A percentile compares a stretch with the other conserved stretches of the same genome.
Evolutionary conservation across 2,888 invertebrate genomes (phyloP).

Genomic region (Philonicus albiceps): DNA sequence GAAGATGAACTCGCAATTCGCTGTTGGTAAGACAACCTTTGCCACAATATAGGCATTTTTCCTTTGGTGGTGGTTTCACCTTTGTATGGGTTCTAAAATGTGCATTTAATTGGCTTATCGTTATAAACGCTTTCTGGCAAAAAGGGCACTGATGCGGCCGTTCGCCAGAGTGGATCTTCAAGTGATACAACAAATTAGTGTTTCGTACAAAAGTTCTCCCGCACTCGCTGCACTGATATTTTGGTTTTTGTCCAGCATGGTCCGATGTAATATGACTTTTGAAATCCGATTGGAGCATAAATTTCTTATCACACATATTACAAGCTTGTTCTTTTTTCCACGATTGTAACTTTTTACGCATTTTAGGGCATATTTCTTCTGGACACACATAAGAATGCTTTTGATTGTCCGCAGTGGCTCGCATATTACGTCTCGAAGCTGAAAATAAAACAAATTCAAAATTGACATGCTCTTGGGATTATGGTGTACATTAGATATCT

Average conservation of each 20-base stretch:
- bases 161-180: conserved; percentile 35
- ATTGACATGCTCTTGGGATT: background rate
- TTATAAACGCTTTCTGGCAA: conserved; percentile 40
- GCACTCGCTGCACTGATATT: conserved; percentile 43
- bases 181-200: conserved; percentile 39
- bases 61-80: conserved; percentile 27
- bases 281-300: conserved; percentile 14
- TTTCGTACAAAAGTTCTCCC: conserved; percentile 38
- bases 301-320: conserved; percentile 36
- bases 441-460: too few relatives aligned
- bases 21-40: conserved; percentile 38
- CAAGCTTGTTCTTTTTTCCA: conserved; percentile 36
- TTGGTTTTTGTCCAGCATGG: conserved; percentile 21
- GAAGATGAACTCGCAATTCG: conserved; percentile 43
- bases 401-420: background rate
- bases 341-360: conserved; percentile 42
- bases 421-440: too few relatives aligned
- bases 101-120: conserved; percentile 33
- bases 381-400: conserved; percentile 33
- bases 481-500: too few relatives aligned
- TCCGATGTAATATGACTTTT: conserved; percentile 33
- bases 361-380: conserved; percentile 28
- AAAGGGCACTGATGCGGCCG: conserved; percentile 36
- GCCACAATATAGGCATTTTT: conserved; percentile 34
- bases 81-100: conserved; percentile 43